Conservation (phyloP, 1,140 invertebrate species). For the Marisa cornuarietis region DNA sequence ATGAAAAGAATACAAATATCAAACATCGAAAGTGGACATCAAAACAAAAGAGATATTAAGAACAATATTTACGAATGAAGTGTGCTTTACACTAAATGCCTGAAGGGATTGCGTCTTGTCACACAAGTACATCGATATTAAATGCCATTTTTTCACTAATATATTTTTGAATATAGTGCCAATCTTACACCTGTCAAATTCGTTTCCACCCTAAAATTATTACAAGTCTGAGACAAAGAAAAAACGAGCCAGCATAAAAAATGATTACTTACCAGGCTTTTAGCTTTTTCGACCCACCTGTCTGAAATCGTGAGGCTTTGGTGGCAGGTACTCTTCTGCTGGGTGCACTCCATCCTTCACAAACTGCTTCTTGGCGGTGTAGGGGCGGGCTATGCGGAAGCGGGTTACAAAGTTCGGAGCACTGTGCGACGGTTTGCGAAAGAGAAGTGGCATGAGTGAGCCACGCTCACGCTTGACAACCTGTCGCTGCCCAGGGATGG, state of each 20-base stretch:
- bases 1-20: too few species aligned
- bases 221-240: background rate
- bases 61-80: too few species aligned
- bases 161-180: too few species aligned
- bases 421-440: slow-evolving; percentile 6
- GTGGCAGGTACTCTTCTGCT: slow-evolving; percentile 43
- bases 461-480: slow-evolving; percentile 37
- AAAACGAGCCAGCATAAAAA: too few species aligned
- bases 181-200: too few species aligned
- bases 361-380: slow-evolving; percentile 58
- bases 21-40: too few species aligned
- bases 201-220: too few species aligned
- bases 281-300: slow-evolving; percentile 42
- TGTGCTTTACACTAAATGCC: too few species aligned
- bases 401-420: slow-evolving; percentile 38
- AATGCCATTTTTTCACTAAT: too few species aligned
- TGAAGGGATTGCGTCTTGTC: too few species aligned
- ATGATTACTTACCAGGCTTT: background rate
- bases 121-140: too few species aligned
- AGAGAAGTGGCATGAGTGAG: slow-evolving; percentile 44
- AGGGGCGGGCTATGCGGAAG: slow-evolving; percentile 53
- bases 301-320: slow-evolving; percentile 60
- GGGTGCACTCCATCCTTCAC: slow-evolving; percentile 52
- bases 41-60: too few species aligned
- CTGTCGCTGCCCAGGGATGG: slow-evolving; percentile 47